phyloP scores from a whole-genome alignment of 2,113 vertebrate genomes.

The Callionymus lyra region DNA sequence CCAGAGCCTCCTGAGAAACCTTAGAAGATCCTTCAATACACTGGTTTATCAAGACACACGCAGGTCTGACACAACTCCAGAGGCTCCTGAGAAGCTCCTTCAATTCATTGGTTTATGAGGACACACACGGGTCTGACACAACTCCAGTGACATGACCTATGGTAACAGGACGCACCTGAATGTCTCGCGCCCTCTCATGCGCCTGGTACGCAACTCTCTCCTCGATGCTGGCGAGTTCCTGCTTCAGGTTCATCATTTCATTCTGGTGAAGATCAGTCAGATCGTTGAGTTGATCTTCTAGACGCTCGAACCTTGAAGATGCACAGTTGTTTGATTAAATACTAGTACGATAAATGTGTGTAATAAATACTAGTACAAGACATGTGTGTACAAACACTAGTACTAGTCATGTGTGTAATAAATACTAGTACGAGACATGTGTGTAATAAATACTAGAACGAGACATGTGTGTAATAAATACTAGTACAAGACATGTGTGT shows the following conservation, averaged over 20 bases:
- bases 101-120: no score
- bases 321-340: neutral
- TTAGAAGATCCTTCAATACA: no score
- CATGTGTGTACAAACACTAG: neutral
- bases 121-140: no score
- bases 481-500: neutral
- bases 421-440: neutral
- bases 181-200: constrained; percentile 84
- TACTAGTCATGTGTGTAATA: neutral
- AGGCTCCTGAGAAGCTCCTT: no score
- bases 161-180: no score
- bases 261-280: constrained; percentile 90
- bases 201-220: constrained; percentile 94
- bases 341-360: neutral
- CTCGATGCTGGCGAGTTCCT: constrained; percentile 91
- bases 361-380: neutral
- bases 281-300: constrained; percentile 90
- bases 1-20: no score
- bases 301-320: constrained; percentile 71
- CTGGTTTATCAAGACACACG: no score
- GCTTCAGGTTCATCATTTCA: constrained; percentile 89
- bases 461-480: no score
- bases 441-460: neutral
- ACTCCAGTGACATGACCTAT: no score
- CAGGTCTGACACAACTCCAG: neutral